A percentile compares a stretch with the other conserved stretches of the same genome.
Conservation (phyloP, 2,113 vertebrate genomes). For the Notiomystis cincta region DNA sequence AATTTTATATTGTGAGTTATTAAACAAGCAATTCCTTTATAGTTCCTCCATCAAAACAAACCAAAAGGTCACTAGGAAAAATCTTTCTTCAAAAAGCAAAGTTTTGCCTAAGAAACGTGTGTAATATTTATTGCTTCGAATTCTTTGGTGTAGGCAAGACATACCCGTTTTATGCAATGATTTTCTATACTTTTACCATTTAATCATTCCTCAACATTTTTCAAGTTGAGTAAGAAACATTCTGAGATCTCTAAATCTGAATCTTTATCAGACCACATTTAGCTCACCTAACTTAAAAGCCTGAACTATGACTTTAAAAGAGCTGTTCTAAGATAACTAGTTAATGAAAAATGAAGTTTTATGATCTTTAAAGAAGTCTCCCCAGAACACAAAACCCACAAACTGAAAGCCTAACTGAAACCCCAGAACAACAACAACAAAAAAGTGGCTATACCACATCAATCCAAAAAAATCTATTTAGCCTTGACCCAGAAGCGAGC, state of each 20-base stretch:
- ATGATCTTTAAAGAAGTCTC: background rate
- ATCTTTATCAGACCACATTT: background rate
- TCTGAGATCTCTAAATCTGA: background rate
- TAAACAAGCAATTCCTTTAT: background rate
- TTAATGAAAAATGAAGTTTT: conserved; percentile 26
- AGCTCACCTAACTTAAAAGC: background rate
- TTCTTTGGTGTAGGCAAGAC: background rate
- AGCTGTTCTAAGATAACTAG: background rate
- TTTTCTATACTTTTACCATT: background rate
- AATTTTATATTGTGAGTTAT: background rate
- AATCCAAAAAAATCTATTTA: background rate
- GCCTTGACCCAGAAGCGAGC: background rate
- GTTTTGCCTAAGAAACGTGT: background rate
- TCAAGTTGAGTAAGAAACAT: background rate
- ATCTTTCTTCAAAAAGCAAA: background rate
- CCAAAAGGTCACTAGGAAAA: background rate
- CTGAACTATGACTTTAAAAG: background rate
- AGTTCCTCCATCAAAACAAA: background rate
- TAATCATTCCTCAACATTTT: background rate
- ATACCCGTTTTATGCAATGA: background rate
- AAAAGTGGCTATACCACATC: background rate
- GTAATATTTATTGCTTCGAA: background rate
- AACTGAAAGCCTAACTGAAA: background rate
- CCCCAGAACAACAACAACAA: background rate
- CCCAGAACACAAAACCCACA: background rate